Evolutionary conservation across 2,888 invertebrate genomes (phyloP).

Genomic region (Nycteola revayana): DNA sequence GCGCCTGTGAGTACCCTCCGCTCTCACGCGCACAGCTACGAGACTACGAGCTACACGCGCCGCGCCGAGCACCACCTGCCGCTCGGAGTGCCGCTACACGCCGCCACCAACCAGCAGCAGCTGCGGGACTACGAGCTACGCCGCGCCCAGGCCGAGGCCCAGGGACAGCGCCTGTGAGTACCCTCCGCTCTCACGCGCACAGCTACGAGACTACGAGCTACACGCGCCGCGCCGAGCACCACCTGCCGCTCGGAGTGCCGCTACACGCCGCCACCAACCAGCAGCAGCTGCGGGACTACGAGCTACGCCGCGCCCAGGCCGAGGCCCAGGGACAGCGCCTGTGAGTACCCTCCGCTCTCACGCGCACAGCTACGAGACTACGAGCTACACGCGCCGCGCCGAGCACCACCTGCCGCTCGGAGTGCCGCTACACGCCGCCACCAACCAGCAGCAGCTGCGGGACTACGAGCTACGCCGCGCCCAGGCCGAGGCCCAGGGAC

Average conservation of each 20-base stretch:
- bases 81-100: conserved; percentile 91
- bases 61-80: conserved; percentile 94
- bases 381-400: background rate
- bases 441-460: conserved; percentile 88
- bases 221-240: conserved; percentile 77
- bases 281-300: conserved; percentile 87
- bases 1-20: conserved; percentile 66
- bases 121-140: conserved; percentile 87
- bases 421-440: conserved; percentile 91
- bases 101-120: conserved; percentile 89
- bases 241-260: conserved; percentile 94
- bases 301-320: conserved; percentile 83
- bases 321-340: conserved; percentile 83
- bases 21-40: too few relatives aligned
- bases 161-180: conserved; percentile 82
- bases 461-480: conserved; percentile 86
- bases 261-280: conserved; percentile 90
- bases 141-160: conserved; percentile 84
- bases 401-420: conserved; percentile 92
- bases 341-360: conserved; percentile 62
- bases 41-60: conserved; percentile 91
- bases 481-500: conserved; percentile 84
- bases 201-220: too few relatives aligned
- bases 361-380: too few relatives aligned
- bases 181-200: background rate